These are phyloP conservation scores for Callithrix jacchus DNA, from an alignment of 2,113 vertebrate genomes.

Conservation along the genomic window DNA sequence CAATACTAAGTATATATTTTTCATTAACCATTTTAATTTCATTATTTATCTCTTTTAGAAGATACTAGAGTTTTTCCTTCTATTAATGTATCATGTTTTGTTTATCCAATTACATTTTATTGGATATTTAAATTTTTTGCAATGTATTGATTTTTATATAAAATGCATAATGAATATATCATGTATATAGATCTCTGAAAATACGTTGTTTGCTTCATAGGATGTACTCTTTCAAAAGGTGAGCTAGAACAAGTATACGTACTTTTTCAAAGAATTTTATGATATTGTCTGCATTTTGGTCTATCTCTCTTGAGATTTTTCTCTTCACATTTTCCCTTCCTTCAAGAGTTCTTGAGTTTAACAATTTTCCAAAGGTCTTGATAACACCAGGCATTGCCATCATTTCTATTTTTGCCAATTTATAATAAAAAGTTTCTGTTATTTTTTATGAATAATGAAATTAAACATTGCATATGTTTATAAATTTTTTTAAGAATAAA, in stretches of 20 bases:
- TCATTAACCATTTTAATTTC: background rate
- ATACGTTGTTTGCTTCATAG: background rate
- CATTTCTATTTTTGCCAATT: background rate
- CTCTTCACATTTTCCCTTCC: background rate
- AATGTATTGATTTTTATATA: background rate
- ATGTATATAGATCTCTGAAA: background rate
- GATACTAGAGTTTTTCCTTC: background rate
- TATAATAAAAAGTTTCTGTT: background rate
- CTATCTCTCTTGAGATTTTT: background rate
- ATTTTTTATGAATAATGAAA: background rate
- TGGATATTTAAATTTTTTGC: rapidly evolving
- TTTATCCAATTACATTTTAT: background rate
- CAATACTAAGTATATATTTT: background rate
- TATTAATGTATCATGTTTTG: background rate
- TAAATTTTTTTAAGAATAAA: background rate
- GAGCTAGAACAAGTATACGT: background rate
- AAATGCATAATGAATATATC: background rate
- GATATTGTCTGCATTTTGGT: rapidly evolving
- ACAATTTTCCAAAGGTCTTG: background rate
- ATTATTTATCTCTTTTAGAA: background rate
- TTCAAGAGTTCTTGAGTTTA: background rate
- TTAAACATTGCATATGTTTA: background rate
- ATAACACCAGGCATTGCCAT: background rate
- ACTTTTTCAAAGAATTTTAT: background rate
- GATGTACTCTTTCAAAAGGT: background rate